Evolutionary conservation across 2,113 vertebrate species (phyloP).

Genomic region (Camarhynchus parvulus): DNA sequence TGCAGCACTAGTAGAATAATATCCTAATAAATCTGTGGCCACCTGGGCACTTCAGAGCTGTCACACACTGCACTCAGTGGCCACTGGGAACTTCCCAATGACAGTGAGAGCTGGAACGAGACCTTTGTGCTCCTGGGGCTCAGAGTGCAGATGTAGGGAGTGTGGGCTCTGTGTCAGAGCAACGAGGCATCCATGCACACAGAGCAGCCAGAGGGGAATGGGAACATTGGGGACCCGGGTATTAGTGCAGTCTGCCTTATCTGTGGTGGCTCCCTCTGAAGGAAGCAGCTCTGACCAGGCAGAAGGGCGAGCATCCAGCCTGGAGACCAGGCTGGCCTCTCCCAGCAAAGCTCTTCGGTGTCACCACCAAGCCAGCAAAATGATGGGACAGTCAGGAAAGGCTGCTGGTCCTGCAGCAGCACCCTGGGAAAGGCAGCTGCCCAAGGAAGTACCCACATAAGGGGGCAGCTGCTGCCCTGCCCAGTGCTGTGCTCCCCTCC

Average conservation of each 20-base stretch:
- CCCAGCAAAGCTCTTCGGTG: not conserved
- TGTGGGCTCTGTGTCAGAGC: not conserved
- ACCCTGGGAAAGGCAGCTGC: not conserved
- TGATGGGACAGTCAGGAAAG: not conserved
- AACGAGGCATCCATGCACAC: accelerated
- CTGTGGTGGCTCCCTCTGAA: not conserved
- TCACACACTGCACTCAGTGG: not conserved
- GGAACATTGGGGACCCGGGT: accelerated
- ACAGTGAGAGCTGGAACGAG: not conserved
- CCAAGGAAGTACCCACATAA: accelerated
- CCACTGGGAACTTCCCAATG: not conserved
- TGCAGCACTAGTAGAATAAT: slow-evolving; percentile 16
- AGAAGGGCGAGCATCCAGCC: not conserved
- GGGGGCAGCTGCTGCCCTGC: not conserved
- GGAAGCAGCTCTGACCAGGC: not conserved
- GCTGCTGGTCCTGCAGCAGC: not conserved
- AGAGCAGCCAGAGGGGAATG: not conserved
- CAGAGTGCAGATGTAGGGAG: accelerated
- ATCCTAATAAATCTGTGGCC: slow-evolving; percentile 32
- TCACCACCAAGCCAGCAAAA: not conserved
- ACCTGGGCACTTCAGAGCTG: slow-evolving; percentile 15
- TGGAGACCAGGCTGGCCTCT: not conserved
- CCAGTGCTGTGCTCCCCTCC: not conserved
- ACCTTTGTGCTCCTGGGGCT: not conserved
- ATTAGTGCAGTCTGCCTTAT: not conserved